Conservation (phyloP, 2,888 invertebrate species). For the Tiliacea aurago region DNA sequence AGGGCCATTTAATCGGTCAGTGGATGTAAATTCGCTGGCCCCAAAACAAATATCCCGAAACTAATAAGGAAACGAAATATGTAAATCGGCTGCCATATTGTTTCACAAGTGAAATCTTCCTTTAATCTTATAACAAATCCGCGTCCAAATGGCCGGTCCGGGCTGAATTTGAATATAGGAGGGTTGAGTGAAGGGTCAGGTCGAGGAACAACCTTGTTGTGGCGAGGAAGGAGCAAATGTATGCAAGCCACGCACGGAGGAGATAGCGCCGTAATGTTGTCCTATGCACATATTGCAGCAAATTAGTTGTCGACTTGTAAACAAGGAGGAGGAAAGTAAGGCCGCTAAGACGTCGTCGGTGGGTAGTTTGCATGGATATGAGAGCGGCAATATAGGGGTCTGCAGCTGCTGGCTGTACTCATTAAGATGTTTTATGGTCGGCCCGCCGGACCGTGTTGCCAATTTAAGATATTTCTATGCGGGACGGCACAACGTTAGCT, state of each 20-base stretch:
- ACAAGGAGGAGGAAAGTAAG: conserved; percentile 88
- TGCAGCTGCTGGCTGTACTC: conserved; percentile 90
- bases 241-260: conserved; percentile 89
- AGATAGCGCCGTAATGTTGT: conserved; percentile 90
- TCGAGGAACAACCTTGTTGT: conserved; percentile 79
- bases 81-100: conserved; percentile 91
- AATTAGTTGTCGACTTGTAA: conserved; percentile 91
- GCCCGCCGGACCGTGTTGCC: conserved; percentile 90
- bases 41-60: conserved; percentile 91
- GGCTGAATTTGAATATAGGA: conserved; percentile 89
- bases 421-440: conserved; percentile 91
- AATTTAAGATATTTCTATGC: conserved; percentile 91
- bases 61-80: conserved; percentile 91
- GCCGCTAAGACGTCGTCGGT: conserved; percentile 87
- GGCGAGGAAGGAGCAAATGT: conserved; percentile 86
- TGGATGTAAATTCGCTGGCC: conserved; percentile 90
- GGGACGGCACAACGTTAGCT: conserved; percentile 89
- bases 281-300: conserved; percentile 91
- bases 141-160: conserved; percentile 90
- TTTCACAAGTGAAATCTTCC: conserved; percentile 91
- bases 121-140: conserved; percentile 91
- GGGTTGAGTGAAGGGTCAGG: conserved; percentile 87
- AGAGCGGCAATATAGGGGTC: conserved; percentile 89
- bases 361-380: conserved; percentile 91
- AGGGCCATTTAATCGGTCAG: conserved; percentile 91